Evolutionary conservation across 2,113 vertebrate genomes (phyloP), one percentile per base, ranked within the genome.

Genomic region (Pimephales promelas): DNA sequence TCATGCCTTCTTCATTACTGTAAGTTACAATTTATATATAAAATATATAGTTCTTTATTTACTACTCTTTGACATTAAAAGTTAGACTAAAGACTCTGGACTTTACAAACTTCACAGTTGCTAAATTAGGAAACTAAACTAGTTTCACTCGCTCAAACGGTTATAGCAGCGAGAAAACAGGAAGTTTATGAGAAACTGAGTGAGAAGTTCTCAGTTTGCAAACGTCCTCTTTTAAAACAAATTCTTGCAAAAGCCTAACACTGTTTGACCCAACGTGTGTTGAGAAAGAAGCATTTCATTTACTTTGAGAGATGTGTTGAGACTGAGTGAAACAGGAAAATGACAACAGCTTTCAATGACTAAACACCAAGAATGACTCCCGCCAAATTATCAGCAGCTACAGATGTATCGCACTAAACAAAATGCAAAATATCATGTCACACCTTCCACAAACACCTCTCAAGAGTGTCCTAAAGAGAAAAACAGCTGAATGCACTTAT

Each of bases 161-260:
- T 52, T 79, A 10, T 10, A 79, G 10, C 26, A 34, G 43, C 5
- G 14, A 70, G 31, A 81, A 80, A 81, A 81, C 47, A 81, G 79
- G 79, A 81, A 81, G 79, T 56, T 24, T 56, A 40, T 79, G 40
- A 34, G 76, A 11, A 61, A 79, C 56, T 22, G 24, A 80, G 64
- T 81, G 62, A 54, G 79, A 56, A 81, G 61, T 81, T 81, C 79
- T 81, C 62, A 2, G 11, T 71, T 70, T 68, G 64, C 47, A 81
- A 56, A 70, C 16, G 59, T 79, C 59, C 77, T 79, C 59, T 79
- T 79, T 79, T 59, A n/a, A n/a, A 61, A 61, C 54, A 78, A 4
- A 14, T 16, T 26, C 78, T 52, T 66, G 22, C 64, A 70, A 81
- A 24, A 54, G 22, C 40, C 24, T 20, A 26, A 79, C 56, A 20